These are phyloP conservation scores for Silvanus unidentatus DNA, from an alignment of 2,888 invertebrate species.

Conservation along the genomic window DNA sequence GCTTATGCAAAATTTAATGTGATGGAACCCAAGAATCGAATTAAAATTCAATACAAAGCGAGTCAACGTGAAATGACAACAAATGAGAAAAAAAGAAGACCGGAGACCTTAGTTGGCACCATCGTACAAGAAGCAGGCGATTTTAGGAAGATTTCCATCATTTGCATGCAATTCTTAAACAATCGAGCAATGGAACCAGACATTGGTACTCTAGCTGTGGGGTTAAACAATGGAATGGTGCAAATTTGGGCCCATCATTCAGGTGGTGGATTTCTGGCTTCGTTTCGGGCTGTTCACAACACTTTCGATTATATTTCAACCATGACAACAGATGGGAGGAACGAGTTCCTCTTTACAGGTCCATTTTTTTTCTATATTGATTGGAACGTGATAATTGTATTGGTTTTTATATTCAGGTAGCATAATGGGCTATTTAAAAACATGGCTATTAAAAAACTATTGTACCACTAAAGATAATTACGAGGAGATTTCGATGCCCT, in stretches of 20 bases:
- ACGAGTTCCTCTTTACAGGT: constrained; percentile 69
- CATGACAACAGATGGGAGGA: constrained; percentile 63
- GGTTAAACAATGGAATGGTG: constrained; percentile 68
- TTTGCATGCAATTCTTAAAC: constrained; percentile 62
- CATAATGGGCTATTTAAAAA: constrained; percentile 71
- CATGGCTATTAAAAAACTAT: constrained; percentile 70
- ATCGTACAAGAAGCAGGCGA: constrained; percentile 30
- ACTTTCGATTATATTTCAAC: constrained; percentile 61
- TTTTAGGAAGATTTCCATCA: constrained; percentile 54
- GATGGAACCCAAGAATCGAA: constrained; percentile 52
- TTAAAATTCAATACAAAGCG: constrained; percentile 51
- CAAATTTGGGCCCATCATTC: constrained; percentile 80
- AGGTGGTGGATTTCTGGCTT: constrained; percentile 62
- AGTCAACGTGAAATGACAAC: constrained; percentile 1
- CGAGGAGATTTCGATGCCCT: constrained; percentile 53
- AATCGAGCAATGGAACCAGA: constrained; percentile 51
- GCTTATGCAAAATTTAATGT: constrained; percentile 54
- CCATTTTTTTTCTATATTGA: constrained; percentile 32
- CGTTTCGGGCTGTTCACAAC: constrained; percentile 65
- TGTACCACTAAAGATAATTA: constrained; percentile 40
- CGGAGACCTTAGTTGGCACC: neutral
- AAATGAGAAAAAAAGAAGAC: neutral
- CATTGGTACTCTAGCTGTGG: constrained; percentile 62
- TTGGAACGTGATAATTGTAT: no score
- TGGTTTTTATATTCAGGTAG: constrained; percentile 38